Conservation (phyloP, 2,113 vertebrate species). For the Pheucticus melanocephalus region DNA sequence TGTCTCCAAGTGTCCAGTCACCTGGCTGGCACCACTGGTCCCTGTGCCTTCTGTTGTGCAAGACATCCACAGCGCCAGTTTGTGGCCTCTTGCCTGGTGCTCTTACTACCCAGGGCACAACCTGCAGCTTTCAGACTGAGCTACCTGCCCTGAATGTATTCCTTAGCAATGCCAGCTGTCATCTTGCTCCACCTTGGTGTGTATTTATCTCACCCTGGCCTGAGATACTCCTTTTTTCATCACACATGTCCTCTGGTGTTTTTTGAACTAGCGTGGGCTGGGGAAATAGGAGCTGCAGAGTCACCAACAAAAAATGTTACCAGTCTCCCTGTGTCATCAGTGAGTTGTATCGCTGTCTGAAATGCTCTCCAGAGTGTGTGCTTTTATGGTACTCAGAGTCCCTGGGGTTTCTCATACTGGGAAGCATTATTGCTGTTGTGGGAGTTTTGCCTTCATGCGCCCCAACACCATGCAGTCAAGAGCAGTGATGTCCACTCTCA, state of each 20-base stretch:
- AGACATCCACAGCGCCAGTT: fast-evolving
- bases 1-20: background rate
- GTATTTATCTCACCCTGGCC: background rate
- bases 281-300: background rate
- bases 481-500: background rate
- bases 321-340: background rate
- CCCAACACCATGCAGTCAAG: fast-evolving
- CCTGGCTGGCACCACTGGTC: background rate
- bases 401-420: background rate
- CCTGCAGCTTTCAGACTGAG: background rate
- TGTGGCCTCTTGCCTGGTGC: background rate
- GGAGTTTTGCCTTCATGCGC: background rate
- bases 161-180: background rate
- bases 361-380: fast-evolving
- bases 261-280: background rate
- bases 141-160: background rate
- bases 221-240: background rate
- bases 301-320: background rate
- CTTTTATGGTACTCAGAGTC: background rate
- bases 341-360: background rate
- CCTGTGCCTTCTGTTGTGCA: background rate
- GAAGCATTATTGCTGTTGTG: fast-evolving
- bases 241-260: fast-evolving
- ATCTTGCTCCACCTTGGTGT: background rate
- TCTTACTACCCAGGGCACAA: background rate